Evolutionary conservation across 2,888 invertebrate genomes (phyloP).

Genomic region (Tetrapedia diversipes): DNA sequence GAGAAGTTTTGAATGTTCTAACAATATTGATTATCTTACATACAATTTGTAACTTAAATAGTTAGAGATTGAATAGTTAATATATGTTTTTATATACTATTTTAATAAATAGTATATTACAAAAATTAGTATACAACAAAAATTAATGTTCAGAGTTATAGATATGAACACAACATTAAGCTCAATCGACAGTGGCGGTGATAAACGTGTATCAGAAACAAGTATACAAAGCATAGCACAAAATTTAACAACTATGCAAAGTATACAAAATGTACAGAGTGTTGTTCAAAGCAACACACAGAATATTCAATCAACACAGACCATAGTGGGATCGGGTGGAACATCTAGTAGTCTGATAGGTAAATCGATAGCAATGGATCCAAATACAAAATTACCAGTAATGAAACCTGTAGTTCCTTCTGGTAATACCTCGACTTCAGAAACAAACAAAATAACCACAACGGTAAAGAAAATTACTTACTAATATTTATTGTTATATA

Average conservation of each 20-base stretch:
- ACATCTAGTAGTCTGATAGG: constrained; percentile 75
- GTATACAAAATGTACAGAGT: constrained; percentile 73
- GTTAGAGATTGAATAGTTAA: too few relatives aligned
- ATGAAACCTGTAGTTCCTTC: constrained; percentile 78
- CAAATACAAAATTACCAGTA: constrained; percentile 78
- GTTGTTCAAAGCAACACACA: constrained; percentile 77
- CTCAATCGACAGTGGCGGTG: constrained; percentile 72
- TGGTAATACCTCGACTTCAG: constrained; percentile 74
- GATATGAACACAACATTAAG: constrained; percentile 72
- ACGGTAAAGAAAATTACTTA: constrained; percentile 64
- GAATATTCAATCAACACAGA: constrained; percentile 76
- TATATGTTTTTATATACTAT: background rate
- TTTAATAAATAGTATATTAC: too few relatives aligned
- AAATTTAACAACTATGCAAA: constrained; percentile 78
- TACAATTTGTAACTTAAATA: background rate
- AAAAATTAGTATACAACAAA: too few relatives aligned
- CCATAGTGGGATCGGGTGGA: constrained; percentile 74
- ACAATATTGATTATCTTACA: constrained; percentile 1
- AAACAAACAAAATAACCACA: constrained; percentile 78
- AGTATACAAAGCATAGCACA: constrained; percentile 76
- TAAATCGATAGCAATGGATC: constrained; percentile 79
- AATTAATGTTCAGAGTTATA: constrained; percentile 43
- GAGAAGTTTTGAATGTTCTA: background rate
- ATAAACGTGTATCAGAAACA: constrained; percentile 76
- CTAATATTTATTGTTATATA: constrained; percentile 3